Base-by-base conservation (phyloP, 2,888 invertebrate genomes). In the Drosophila subquinaria region DNA sequence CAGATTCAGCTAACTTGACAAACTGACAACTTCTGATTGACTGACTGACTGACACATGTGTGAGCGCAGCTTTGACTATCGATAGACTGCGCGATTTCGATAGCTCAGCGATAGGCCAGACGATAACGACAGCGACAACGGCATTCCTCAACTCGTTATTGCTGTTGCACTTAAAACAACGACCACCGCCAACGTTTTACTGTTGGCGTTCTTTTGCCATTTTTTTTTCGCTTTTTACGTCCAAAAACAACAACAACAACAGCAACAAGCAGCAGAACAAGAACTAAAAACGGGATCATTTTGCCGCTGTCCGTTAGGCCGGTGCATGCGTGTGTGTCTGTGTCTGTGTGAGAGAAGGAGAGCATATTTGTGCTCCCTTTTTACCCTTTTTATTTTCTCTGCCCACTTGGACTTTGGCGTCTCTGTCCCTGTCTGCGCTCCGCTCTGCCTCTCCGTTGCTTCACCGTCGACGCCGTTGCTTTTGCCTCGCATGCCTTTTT, bases 281-380 rank as follows among this genome's bases (percentile, higher is more conserved):
- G 59, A 61, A 69, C 13, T 68, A 68, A 64, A 73, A 81, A 83
- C 81, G 83, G 82, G 84, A 84, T 82, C 68, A 76, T 56, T 62
- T 67, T 68, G 70, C 53, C 17, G 69, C 67, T 73, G 76, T 76
- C 76, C 76, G 76, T 76, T 66, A 78, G 65, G 23, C 62, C 59
- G 43, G 11, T 68, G 73, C 62, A 51, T 65, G 51, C 48, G 52
- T 53, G 45, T 42, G 30, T 50, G 50, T 33, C 56, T 51, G 17
- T 59, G 27, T 56, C 23, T 55, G 15, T 57, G 35, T 51, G 27
- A 23, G 68, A 60, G 51, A 23, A 55, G 33, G 45, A 36, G 55
- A 50, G 59, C 45, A 36, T 9, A 23, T 59, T 64, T 51, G 33
- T 48, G 66, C 53, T 79, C 69, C 76, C 76, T 73, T 76, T 73